These are phyloP conservation scores for Trypoxylus dichotomus DNA, from an alignment of 1,140 invertebrate species.

Conservation along the genomic window DNA sequence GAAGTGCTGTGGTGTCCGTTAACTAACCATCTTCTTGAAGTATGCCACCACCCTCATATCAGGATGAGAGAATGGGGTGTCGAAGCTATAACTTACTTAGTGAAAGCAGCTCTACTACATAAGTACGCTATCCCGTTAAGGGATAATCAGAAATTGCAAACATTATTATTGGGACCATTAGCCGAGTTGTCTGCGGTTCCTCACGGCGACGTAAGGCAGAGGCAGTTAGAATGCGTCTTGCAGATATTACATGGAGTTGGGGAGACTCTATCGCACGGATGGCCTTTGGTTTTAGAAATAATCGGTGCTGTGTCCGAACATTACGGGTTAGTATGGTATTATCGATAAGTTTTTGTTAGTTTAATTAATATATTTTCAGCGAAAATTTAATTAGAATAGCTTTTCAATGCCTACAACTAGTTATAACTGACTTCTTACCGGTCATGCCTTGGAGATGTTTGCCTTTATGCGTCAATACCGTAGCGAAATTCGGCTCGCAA, in stretches of 20 bases:
- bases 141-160: constrained; percentile 86
- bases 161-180: constrained; percentile 83
- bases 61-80: constrained; percentile 97
- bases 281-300: constrained; percentile 92
- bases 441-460: constrained; percentile 86
- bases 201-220: constrained; percentile 90
- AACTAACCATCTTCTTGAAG: constrained; percentile 94
- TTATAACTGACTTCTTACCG: constrained; percentile 94
- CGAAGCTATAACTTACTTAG: constrained; percentile 92
- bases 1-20: constrained; percentile 95
- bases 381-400: constrained; percentile 90
- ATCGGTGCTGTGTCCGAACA: constrained; percentile 92
- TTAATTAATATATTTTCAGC: constrained; percentile 55
- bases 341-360: background rate
- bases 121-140: constrained; percentile 83
- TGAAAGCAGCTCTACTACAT: constrained; percentile 87
- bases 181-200: constrained; percentile 86
- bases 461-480: constrained; percentile 89
- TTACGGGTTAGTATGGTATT: constrained; percentile 71
- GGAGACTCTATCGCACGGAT: constrained; percentile 88
- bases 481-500: constrained; percentile 94
- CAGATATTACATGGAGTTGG: constrained; percentile 91
- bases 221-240: constrained; percentile 93
- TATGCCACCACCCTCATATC: constrained; percentile 94
- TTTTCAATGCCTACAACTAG: constrained; percentile 94